phyloP scores from a whole-genome alignment of 2,888 invertebrate species.

The Strigamia maritima region DNA sequence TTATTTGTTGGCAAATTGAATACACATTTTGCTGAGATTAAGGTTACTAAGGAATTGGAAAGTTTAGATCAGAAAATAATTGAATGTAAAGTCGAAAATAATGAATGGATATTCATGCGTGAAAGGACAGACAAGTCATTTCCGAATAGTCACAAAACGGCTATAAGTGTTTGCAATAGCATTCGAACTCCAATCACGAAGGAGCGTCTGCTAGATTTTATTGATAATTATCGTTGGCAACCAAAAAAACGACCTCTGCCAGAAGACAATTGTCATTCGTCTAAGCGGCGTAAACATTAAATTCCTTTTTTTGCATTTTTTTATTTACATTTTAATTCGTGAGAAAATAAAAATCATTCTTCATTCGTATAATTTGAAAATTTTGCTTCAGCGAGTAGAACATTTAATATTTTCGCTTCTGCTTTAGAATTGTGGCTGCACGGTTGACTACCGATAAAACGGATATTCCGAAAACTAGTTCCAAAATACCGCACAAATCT shows the following conservation, averaged over 20 bases:
- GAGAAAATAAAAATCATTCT: no score
- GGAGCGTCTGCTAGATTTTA: no score
- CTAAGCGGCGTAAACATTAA: not conserved
- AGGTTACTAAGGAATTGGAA: slow-evolving; percentile 68
- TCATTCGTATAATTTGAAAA: no score
- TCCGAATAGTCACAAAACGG: slow-evolving; percentile 66
- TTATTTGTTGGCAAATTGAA: slow-evolving; percentile 66
- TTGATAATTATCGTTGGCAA: no score
- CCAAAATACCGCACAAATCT: not conserved
- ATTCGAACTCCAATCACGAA: no score
- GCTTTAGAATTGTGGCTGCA: not conserved
- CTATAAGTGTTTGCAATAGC: no score
- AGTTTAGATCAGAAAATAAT: slow-evolving; percentile 88
- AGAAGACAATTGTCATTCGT: no score
- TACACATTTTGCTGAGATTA: slow-evolving; percentile 63
- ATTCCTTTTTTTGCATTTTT: no score
- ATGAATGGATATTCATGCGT: slow-evolving; percentile 87
- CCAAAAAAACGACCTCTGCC: no score
- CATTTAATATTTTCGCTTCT: not conserved
- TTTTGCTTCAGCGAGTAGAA: not conserved
- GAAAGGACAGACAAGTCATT: slow-evolving; percentile 94
- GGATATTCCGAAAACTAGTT: not conserved
- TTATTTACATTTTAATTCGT: no score
- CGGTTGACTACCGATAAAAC: not conserved
- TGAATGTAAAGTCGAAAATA: slow-evolving; percentile 74